Evolutionary conservation across 2,797 vertebrate genomes (phyloP), one percentile per base, ranked within the genome.

Genomic region (Sebastes matsubarae): DNA sequence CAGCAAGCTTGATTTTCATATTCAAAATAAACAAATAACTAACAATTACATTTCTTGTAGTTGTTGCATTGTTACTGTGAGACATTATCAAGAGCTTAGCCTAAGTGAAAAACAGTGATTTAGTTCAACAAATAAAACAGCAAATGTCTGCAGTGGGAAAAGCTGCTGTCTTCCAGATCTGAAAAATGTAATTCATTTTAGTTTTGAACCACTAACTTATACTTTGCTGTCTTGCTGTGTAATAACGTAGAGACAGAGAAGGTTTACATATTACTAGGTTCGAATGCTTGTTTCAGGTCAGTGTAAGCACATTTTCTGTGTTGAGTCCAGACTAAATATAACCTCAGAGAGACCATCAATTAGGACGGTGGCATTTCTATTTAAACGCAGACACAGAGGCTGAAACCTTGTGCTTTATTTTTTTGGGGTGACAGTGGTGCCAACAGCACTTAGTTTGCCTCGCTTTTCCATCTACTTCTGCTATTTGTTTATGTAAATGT

Each of bases 271-370:
- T 83, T 75, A 70, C 77, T 80, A 61, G 68, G 58, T 85, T 75
- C 4, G 1, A 76, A 66, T 42, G 27, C 72, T 57, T 84, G 74
- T 87, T 88, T 89, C 77, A 79, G 83, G 74, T 81, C 75, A 65
- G 75, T 81, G 74, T 81, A 68, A 74, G 79, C 54, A 81, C 83
- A 73, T 82, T 88, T 86, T 82, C 63, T 86, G 54, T 80, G 74
- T 81, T 55, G 68, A 42, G 72, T 81, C 75, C 73, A 89, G 75
- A 75, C 91, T 94, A 92, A 94, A 93, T 92, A 91, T 90, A 94
- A 88, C 75, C 54, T 68, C 25, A 24, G 77, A 74, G 42, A 89
- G 73, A 85, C 87, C 79, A 75, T 80, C 86, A 94, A 90, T 95
- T 91, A 90, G 42, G 38, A 52, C 6, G 7, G 65, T 36, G 60